Evolutionary conservation across 2,888 invertebrate genomes (phyloP).

Genomic region (Mylabris sibirica): DNA sequence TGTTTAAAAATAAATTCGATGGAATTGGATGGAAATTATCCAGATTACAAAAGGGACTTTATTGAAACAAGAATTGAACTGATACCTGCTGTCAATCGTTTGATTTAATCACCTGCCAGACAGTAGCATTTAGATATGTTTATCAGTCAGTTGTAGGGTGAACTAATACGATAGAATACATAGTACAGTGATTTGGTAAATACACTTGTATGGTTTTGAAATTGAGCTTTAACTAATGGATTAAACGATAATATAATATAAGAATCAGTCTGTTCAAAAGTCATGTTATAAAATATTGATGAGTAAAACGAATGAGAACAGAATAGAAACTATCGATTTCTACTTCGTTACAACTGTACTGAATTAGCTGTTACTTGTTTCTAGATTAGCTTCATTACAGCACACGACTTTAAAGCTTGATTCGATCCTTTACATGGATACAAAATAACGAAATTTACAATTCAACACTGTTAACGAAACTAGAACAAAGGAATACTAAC

Average conservation of each 20-base stretch:
- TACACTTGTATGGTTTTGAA: not conserved
- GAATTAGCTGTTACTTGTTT: conserved; percentile 9
- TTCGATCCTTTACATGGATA: not conserved
- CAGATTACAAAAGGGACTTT: not conserved
- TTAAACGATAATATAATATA: no score
- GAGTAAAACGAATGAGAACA: no score
- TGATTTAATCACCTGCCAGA: not conserved
- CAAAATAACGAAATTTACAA: not conserved
- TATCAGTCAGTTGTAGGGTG: not conserved
- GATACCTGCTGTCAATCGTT: not conserved
- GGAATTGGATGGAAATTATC: not conserved
- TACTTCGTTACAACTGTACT: not conserved
- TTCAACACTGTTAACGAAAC: not conserved
- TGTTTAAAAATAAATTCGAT: no score
- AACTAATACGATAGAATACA: not conserved
- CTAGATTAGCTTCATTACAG: conserved; percentile 6
- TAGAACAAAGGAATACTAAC: conserved; percentile 4
- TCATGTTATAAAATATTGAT: no score
- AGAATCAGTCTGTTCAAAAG: no score
- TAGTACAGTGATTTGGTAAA: not conserved
- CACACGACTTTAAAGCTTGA: not conserved
- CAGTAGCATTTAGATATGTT: not conserved
- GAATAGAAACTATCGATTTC: not conserved
- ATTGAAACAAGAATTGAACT: not conserved
- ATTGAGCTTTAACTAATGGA: not conserved